Conservation (phyloP, 2,888 invertebrate species). For the Caenorhabditis doughertyi region DNA sequence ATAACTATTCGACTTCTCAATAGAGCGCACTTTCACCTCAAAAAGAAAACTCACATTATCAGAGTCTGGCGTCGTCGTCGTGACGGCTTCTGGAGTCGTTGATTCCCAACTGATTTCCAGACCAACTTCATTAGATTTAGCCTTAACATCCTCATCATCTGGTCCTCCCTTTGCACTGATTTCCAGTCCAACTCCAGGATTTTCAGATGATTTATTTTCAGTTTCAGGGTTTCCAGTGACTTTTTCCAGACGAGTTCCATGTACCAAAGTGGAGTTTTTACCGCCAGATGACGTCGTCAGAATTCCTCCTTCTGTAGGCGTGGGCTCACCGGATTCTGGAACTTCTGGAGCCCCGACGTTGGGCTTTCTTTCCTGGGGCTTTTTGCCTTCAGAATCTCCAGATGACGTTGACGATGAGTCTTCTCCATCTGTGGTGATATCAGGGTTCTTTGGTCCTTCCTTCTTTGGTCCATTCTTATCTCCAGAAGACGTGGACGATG, state of each 20-base stretch:
- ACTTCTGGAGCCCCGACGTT: not conserved
- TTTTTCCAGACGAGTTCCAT: conserved; percentile 29
- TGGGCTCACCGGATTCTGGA: not conserved
- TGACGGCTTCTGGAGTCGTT: conserved; percentile 36
- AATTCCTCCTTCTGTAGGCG: conserved; percentile 30
- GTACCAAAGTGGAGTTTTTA: conserved; percentile 36
- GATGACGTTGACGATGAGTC: conserved; percentile 13
- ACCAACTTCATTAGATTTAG: conserved; percentile 41
- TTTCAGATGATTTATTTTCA: conserved; percentile 15
- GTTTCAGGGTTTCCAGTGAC: not conserved
- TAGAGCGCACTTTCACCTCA: too few species aligned
- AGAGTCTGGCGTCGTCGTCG: conserved; percentile 34
- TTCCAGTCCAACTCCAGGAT: conserved; percentile 39
- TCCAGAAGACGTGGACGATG: conserved; percentile 6
- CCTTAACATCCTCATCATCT: not conserved
- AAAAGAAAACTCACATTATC: conserved; percentile 51
- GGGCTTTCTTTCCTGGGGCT: not conserved
- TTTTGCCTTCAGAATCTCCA: conserved; percentile 5
- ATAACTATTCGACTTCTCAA: not conserved
- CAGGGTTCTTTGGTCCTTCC: not conserved
- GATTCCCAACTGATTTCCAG: conserved; percentile 57
- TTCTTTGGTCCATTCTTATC: not conserved
- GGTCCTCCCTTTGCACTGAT: conserved; percentile 26
- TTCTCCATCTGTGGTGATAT: conserved; percentile 48
- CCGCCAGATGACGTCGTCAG: conserved; percentile 50